Base-by-base conservation (phyloP, 1,140 invertebrate species). In the Monochamus saltuarius region DNA sequence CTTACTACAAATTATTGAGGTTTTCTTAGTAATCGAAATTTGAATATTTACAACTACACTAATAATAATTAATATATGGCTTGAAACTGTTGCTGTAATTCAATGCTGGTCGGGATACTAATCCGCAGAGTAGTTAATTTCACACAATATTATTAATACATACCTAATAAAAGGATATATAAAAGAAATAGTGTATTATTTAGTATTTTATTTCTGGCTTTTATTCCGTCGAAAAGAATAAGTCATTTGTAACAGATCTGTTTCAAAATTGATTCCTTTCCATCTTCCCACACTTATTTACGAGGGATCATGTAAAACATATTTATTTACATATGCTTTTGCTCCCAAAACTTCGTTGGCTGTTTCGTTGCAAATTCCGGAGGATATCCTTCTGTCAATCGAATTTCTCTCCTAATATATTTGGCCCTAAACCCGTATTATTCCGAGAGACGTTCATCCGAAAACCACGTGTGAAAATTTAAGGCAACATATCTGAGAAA, bases 341-440 rank as follows among this genome's bases (percentile, higher is more conserved):
- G 10, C 13, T 11, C 13, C 8, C 8, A 47, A 2, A 11, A 11
- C 10, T 47, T 47, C 13, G 11, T 47, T 22, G 45, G 11, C 11
- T 19, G 13, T 47, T 19, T 47, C 13, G 11, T 47, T 19, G 11
- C 45, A 16, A 11, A 11, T 47, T 47, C 11, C 45, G 13, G 19
- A 7, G 45, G 14, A 47, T 47, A 16, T 47, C 19, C 13, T 16
- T 13, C 45, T 19, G 45, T 47, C 45, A 22, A 47, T 22, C 11
- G 45, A 47, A 19, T 47, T 47, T 47, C 11, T 19, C 19, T 4
- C 17, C 45, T 47, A 22, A 47, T 47, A 47, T 22, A 19, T 47
- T 47, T 47, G 14, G 45, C 45, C 19, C 13, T 47, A 22, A 22
- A 47, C 13, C 45, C 45, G 11, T 47, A 47, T 13, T 22, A 47